Percentiles rank a stretch among this genome's conserved stretches.
Conservation (phyloP, 2,797 vertebrate genomes). For the Thripadectes ignobilis region DNA sequence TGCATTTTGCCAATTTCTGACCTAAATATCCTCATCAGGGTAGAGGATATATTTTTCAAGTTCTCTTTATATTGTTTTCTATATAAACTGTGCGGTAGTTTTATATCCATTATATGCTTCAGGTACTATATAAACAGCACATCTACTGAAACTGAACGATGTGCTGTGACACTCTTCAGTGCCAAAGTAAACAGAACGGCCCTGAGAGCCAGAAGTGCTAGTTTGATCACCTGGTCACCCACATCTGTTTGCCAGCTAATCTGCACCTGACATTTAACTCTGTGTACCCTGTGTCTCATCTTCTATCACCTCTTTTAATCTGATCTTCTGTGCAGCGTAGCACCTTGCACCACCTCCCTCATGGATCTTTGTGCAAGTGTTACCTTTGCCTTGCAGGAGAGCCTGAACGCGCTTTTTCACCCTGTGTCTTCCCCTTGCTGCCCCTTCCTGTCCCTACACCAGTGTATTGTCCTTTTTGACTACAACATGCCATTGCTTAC, state of each 20-base stretch:
- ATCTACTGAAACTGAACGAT: not conserved
- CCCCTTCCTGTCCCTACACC: not conserved
- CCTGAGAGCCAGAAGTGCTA: not conserved
- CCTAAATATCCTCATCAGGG: not conserved
- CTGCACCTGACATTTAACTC: not conserved
- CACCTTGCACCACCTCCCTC: not conserved
- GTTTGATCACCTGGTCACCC: not conserved
- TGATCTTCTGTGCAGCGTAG: not conserved
- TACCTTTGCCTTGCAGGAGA: not conserved
- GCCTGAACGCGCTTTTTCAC: not conserved
- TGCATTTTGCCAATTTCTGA: not conserved
- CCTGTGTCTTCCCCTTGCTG: not conserved
- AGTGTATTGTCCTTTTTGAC: not conserved
- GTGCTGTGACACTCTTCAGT: not conserved
- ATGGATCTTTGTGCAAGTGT: not conserved
- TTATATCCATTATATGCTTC: not conserved
- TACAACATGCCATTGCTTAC: not conserved
- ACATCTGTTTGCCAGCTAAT: not conserved
- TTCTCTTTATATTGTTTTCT: not conserved
- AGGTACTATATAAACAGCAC: not conserved
- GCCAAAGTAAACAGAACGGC: not conserved
- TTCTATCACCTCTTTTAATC: not conserved
- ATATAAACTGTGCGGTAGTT: not conserved
- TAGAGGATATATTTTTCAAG: not conserved
- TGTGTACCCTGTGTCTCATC: not conserved